A percentile compares a stretch with the other conserved stretches of the same genome.
phyloP scores from a whole-genome alignment of 2,113 vertebrate genomes.

The Notothenia rossii region DNA sequence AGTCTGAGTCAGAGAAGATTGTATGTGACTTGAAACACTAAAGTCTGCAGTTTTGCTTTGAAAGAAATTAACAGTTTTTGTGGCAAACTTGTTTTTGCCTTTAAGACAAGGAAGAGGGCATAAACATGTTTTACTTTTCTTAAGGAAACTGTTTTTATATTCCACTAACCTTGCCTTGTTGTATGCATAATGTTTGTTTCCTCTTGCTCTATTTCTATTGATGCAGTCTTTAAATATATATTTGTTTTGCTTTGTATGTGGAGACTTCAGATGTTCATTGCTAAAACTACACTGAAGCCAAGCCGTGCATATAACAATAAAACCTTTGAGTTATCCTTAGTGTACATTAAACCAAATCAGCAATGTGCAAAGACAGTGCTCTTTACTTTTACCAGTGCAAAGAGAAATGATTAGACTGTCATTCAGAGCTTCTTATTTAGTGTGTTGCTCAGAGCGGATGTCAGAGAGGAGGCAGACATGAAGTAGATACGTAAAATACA shows the following conservation, averaged over 20 bases:
- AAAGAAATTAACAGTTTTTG: neutral
- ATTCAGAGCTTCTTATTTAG: constrained; percentile 14
- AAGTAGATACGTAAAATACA: constrained; percentile 13
- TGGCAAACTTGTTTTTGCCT: neutral
- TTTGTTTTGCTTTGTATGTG: no score
- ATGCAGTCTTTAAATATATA: no score
- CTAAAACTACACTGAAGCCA: no score
- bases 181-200: neutral
- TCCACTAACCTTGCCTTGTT: constrained; percentile 1
- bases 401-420: neutral
- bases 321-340: no score
- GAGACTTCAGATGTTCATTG: no score
- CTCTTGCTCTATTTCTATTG: no score
- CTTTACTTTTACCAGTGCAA: constrained; percentile 12
- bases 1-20: constrained; percentile 3
- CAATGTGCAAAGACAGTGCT: neutral
- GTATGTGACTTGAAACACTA: neutral
- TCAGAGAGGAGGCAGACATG: neutral
- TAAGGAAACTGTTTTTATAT: neutral
- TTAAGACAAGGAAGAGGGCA: neutral
- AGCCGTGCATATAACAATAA: no score
- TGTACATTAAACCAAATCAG: neutral
- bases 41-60: constrained; percentile 4
- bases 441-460: constrained; percentile 7
- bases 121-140: rapidly evolving